Percentiles rank a stretch among this genome's conserved stretches.
phyloP scores from a whole-genome alignment of 2,113 vertebrate species.

The Syngnathus typhle region DNA sequence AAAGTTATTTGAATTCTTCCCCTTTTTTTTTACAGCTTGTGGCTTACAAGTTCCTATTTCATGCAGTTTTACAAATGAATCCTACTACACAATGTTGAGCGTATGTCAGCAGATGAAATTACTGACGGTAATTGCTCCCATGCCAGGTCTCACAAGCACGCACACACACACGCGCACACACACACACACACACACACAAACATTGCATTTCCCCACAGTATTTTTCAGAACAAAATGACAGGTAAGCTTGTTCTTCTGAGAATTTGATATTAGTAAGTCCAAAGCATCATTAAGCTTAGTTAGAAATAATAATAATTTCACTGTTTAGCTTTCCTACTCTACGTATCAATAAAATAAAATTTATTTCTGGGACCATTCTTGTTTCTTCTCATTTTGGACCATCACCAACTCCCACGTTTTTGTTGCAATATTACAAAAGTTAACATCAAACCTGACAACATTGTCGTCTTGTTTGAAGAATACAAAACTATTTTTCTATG shows the following conservation, averaged over 20 bases:
- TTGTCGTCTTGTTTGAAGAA: not conserved
- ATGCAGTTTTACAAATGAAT: constrained; percentile 64
- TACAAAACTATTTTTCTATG: not conserved
- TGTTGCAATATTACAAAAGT: no score
- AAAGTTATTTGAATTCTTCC: constrained; percentile 77
- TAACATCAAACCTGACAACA: not conserved
- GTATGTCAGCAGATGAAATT: constrained; percentile 62
- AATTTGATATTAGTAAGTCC: not conserved
- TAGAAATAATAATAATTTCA: not conserved
- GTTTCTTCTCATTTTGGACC: no score
- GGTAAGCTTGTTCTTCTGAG: not conserved
- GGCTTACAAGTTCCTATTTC: constrained; percentile 72
- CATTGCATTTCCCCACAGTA: constrained; percentile 1
- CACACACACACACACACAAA: not conserved
- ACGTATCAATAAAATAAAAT: no score
- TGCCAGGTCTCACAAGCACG: constrained; percentile 4
- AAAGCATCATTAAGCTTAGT: not conserved
- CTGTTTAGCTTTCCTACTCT: no score
- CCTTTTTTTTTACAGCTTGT: constrained; percentile 64
- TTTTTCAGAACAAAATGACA: not conserved
- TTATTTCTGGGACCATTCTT: no score
- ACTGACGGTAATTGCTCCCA: constrained; percentile 53
- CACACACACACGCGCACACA: constrained; percentile 1
- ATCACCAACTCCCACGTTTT: no score
- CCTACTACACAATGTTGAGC: constrained; percentile 42